Evolutionary conservation across 2,797 vertebrate species (phyloP), one percentile per base, ranked within the genome.

Genomic region (Peromyscus aztecus): DNA sequence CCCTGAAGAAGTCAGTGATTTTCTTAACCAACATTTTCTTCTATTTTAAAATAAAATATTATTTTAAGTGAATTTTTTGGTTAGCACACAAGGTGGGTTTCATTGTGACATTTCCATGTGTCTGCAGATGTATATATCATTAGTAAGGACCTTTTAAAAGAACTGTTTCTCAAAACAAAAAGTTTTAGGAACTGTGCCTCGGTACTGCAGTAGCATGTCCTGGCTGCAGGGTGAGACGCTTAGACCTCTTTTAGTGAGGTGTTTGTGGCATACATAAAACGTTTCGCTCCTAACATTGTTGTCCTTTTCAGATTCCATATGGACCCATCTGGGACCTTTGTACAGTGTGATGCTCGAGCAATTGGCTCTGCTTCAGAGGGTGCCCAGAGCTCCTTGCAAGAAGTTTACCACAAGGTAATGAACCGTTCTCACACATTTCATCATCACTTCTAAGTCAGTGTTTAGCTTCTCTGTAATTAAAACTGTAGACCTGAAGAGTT

Each of bases 281-380:
- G 37, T 34, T 92, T 61, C 19, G 61, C 29, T 75, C 24, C 61
- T 85, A 73, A 78, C 21, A 61, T 80, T 93, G 89, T 69, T 87
- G 78, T 90, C 4, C 46, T 91, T 57, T 29, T 49, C 0, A 99
- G 99, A 96, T 99, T 99, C 98, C 99, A 99, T 98, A 99, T 99
- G 99, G 99, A 99, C 95, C 99, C 99, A 0, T 99, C 99, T 8
- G 99, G 99, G 88, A 99, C 99, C 0, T 99, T 99, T 94, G 99
- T 99, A 89, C 99, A 99, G 98, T 99, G 99, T 46, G 99, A 99
- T 81, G 99, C 99, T 94, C 99, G 99, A 96, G 99, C 99, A 37
- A 99, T 99, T 23, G 99, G 99, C 95, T 99, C 99, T 4, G 99
- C 99, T 16, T 99, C 99, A 1, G 99, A 99, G 97, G 99, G 99